Evolutionary conservation across 2,797 vertebrate species (phyloP).

Genomic region (Loris lydekkerianus): DNA sequence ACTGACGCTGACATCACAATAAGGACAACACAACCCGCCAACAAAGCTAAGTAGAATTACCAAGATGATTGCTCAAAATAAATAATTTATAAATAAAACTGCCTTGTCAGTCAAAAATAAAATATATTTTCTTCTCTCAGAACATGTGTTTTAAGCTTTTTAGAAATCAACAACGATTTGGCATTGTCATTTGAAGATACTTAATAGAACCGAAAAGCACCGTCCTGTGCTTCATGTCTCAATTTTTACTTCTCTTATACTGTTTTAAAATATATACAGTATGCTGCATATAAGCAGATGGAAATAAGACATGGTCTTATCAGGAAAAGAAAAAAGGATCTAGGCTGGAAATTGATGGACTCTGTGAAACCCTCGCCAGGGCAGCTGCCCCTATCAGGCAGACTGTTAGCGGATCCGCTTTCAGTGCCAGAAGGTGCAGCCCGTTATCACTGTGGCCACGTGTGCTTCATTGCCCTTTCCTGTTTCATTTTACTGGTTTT

Average conservation of each 20-base stretch:
- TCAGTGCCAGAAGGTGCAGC: not conserved
- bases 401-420: not conserved
- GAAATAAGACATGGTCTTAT: not conserved
- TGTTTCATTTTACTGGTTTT: not conserved
- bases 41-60: slow-evolving; percentile 33
- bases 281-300: not conserved
- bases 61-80: slow-evolving; percentile 41
- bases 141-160: slow-evolving; percentile 39
- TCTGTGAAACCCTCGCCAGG: not conserved
- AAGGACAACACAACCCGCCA: slow-evolving; percentile 21
- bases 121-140: slow-evolving; percentile 5
- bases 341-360: not conserved
- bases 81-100: slow-evolving; percentile 65
- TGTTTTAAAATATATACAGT: not conserved
- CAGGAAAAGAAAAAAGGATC: not conserved
- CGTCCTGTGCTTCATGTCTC: not conserved
- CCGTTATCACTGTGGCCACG: not conserved
- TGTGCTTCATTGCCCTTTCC: not conserved
- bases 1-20: not conserved
- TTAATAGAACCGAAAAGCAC: not conserved
- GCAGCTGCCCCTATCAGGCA: not conserved
- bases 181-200: slow-evolving; percentile 13
- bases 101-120: slow-evolving; percentile 29
- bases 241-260: not conserved
- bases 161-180: slow-evolving; percentile 31